These are phyloP conservation scores for Campoplex capitator DNA, from an alignment of 2,888 invertebrate species.

Conservation along the genomic window DNA sequence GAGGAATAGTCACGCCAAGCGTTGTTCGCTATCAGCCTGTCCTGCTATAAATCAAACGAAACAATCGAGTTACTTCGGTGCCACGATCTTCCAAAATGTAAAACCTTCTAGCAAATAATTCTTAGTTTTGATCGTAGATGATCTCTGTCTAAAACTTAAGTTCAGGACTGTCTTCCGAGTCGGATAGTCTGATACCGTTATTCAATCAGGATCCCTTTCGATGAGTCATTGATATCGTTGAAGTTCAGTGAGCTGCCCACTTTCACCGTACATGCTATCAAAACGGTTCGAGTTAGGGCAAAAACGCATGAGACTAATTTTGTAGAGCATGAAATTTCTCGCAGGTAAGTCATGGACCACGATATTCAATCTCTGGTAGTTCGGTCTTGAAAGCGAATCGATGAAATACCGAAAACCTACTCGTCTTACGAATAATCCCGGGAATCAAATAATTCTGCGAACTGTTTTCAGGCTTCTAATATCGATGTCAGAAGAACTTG, in stretches of 20 bases:
- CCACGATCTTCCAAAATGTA: no score
- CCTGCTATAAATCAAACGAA: slow-evolving; percentile 86
- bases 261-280: background rate
- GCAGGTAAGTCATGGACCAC: background rate
- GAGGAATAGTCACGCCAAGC: slow-evolving; percentile 96
- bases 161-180: background rate
- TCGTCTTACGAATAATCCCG: no score
- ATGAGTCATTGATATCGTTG: background rate
- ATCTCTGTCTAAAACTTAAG: background rate
- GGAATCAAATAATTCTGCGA: background rate
- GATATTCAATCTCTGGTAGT: background rate
- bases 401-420: no score
- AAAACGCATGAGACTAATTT: background rate
- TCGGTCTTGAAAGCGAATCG: background rate
- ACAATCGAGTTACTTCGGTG: slow-evolving; percentile 5
- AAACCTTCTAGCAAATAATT: no score
- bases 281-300: background rate
- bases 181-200: background rate
- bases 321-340: background rate
- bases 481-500: background rate
- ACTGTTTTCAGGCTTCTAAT: background rate
- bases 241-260: background rate
- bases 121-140: no score
- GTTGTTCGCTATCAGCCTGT: slow-evolving; percentile 92
- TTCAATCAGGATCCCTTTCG: background rate